Conservation (phyloP, 2,888 invertebrate species). For the Pseudoips prasinana region DNA sequence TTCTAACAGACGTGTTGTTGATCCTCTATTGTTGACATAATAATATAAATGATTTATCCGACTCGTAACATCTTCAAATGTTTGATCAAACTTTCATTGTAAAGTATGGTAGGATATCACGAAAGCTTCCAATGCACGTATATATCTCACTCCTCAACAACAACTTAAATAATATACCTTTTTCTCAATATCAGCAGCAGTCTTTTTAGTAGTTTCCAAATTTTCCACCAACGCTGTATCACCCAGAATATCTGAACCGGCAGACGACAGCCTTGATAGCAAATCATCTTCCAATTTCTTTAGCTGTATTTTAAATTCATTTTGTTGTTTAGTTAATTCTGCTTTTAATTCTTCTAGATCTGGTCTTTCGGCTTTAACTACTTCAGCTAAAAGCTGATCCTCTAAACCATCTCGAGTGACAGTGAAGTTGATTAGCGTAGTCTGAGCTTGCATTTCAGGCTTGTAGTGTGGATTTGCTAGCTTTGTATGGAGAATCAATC, state of each 20-base stretch:
- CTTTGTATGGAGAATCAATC: constrained; percentile 95
- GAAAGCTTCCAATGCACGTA: too few relatives aligned
- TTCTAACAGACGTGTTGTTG: too few relatives aligned
- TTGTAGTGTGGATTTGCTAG: constrained; percentile 98
- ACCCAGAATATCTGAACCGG: constrained; percentile 95
- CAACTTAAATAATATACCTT: too few relatives aligned
- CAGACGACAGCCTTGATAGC: constrained; percentile 93
- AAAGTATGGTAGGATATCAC: too few relatives aligned
- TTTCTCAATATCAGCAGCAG: constrained; percentile 96
- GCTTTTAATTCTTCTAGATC: constrained; percentile 97
- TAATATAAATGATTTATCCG: too few relatives aligned
- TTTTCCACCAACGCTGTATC: constrained; percentile 98
- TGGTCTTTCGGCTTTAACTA: constrained; percentile 97
- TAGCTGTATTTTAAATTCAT: constrained; percentile 97
- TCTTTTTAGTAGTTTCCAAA: constrained; percentile 96
- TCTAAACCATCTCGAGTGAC: constrained; percentile 98
- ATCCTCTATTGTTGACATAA: too few relatives aligned
- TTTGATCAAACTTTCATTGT: too few relatives aligned
- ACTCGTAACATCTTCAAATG: too few relatives aligned
- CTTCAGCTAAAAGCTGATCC: constrained; percentile 97
- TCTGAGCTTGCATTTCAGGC: constrained; percentile 99
- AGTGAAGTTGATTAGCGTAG: constrained; percentile 97
- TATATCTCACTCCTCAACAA: too few relatives aligned
- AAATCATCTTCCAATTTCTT: constrained; percentile 96
- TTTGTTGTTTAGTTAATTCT: constrained; percentile 97